Base-by-base conservation (phyloP, 2,888 invertebrate genomes). In the Acrobasis consociella region DNA sequence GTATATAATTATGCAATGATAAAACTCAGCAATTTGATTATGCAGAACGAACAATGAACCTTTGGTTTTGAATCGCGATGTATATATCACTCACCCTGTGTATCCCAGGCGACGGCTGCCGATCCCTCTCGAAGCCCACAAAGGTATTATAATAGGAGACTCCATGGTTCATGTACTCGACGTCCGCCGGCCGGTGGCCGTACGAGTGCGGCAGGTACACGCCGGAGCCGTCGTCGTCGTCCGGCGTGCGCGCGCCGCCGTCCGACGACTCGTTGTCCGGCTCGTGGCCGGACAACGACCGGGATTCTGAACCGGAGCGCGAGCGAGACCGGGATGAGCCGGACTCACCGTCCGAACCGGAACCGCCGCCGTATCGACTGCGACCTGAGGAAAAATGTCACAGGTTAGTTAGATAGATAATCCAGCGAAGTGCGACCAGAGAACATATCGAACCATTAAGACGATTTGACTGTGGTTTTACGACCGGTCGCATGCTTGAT, bases 181-280 rank as follows among this genome's bases (percentile, higher is more conserved):
- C 89, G 63, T 90, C 89, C 2, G 75, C 71, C 9, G 87, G 85
- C 0, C 88, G 72, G 1, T 87, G 89, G 42, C 86, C 82, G 82
- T 95, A 95, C 68, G 95, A 74, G 74, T 95, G 95, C 69, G 95
- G 95, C 73, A 95, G 86, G 75, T 95, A 95, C 61, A 95, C 93
- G 62, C 93, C 93, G 22, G 93, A 92, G 49, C 92, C 93, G 85
- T 95, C 95, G 53, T 95, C 95, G 69, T 95, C 95, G 85, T 96
- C 95, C 0, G 95, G 92, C 46, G 93, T 93, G 3, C 93, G 80
- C 65, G 95, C 95, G 51, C 95, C 95, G 70, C 95, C 95, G 87
- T 95, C 95, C 0, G 95, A 95, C 72, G 95, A 95, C 87, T 96
- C 95, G 86, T 95, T 95, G 82, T 96, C 95, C 59, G 95, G 95